These are phyloP conservation scores for Seriola dumerili DNA, from an alignment of 2,113 vertebrate species.

Conservation along the genomic window DNA sequence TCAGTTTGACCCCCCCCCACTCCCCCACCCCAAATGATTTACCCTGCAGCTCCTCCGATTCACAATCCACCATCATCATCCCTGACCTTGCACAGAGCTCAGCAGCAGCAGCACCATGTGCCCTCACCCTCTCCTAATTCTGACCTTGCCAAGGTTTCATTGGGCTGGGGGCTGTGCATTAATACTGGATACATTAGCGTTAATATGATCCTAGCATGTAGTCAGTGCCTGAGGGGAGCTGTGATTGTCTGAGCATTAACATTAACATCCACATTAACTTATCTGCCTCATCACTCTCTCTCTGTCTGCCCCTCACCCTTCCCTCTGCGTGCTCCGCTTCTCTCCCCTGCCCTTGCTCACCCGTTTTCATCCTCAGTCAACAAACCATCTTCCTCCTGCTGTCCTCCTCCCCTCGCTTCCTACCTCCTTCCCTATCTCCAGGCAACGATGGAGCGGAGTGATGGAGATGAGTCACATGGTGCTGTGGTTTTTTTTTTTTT, in stretches of 20 bases:
- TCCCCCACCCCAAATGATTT: background rate
- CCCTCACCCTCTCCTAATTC: slow-evolving; percentile 48
- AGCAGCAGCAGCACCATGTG: slow-evolving; percentile 29
- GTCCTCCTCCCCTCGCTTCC: slow-evolving; percentile 24
- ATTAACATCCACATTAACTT: slow-evolving; percentile 82
- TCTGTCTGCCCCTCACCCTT: slow-evolving; percentile 37
- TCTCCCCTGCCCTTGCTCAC: slow-evolving; percentile 4
- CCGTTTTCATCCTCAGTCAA: slow-evolving; percentile 42
- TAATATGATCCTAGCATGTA: slow-evolving; percentile 83
- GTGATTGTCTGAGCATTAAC: slow-evolving; percentile 82
- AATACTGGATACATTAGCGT: slow-evolving; percentile 78
- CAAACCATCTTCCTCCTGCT: slow-evolving; percentile 45
- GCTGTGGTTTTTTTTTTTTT: slow-evolving; percentile 35
- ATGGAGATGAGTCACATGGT: slow-evolving; percentile 76
- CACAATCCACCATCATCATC: slow-evolving; percentile 1
- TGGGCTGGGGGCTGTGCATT: slow-evolving; percentile 64
- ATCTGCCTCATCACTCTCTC: slow-evolving; percentile 70
- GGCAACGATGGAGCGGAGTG: slow-evolving; percentile 65
- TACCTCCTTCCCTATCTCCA: slow-evolving; percentile 69
- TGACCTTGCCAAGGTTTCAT: slow-evolving; percentile 71
- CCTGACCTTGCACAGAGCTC: slow-evolving; percentile 59
- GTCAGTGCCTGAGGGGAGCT: slow-evolving; percentile 73
- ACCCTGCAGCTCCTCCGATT: slow-evolving; percentile 19
- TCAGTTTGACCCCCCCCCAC: slow-evolving; percentile 5
- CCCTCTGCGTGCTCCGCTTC: slow-evolving; percentile 21